Base-by-base conservation (phyloP, 1,140 invertebrate species). In the Hyles euphorbiae region DNA sequence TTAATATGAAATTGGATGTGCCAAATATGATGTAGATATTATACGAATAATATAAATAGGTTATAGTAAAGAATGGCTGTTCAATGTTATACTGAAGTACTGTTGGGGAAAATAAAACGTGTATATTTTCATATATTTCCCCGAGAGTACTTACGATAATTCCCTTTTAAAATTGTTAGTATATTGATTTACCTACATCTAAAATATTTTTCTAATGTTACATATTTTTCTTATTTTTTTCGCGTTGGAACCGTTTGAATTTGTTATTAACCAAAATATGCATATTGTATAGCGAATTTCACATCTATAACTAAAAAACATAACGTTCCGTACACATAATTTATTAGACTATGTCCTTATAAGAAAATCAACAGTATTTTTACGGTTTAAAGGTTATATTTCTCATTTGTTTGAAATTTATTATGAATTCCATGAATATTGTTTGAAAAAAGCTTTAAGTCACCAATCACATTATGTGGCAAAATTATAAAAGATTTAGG, bases 131-230 rank as follows among this genome's bases (percentile, higher is more conserved):
- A 22, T 22, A 33, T 22, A 50, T 22, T 22, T 50, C 22, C 5
- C 8, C 32, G 12, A 12, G 4, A 50, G 12, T 50, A 50, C 5
- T 50, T 50, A 50, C 6, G 32, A 50, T 50, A 22, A 50, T 50
- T 47, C 48, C 49, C 59, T 50, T 61, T 58, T 56, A 52, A 56
- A 22, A 61, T 61, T 56, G 54, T 55, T 61, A 56, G 53, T 57
- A 54, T 53, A 63, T 50, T 56, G 36, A 40, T 40, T 40, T 40
- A 40, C 36, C 22, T 66, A 62, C 58, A 62, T 46, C 45, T 72
- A 68, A 60, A 50, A 68, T 72, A 72, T 72, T 72, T 72, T 72
- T 72, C 66, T 66, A 72, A 72, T 66, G 66, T 68, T 66, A 66
- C 45, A 10, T 36, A 58, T 61, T 36, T 53, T 36, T 44, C 10